Conservation (phyloP, 2,888 invertebrate genomes). For the Tryphoninae sp. region DNA sequence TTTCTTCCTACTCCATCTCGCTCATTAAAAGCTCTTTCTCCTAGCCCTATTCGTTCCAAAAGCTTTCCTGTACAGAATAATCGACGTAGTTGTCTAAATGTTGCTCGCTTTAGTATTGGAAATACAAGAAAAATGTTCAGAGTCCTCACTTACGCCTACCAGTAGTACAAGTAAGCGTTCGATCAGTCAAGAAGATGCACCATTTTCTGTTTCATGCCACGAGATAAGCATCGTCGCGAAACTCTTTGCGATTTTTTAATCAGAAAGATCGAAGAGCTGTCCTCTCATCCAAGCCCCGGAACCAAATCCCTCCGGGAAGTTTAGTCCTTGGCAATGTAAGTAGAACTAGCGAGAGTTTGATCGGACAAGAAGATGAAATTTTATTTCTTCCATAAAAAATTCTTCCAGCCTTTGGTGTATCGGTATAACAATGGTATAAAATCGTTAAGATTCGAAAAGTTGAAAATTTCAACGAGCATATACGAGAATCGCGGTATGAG, state of each 20-base stretch:
- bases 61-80: neutral
- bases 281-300: neutral
- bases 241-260: neutral
- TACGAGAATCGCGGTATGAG: constrained; percentile 25
- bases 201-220: neutral
- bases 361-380: constrained; percentile 6
- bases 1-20: constrained; percentile 51
- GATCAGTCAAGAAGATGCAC: neutral
- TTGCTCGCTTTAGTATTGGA: neutral
- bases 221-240: neutral
- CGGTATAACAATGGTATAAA: neutral
- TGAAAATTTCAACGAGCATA: neutral
- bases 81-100: neutral
- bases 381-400: neutral
- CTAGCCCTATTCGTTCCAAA: neutral
- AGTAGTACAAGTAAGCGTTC: neutral
- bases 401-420: neutral
- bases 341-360: constrained; percentile 17
- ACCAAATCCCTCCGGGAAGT: neutral
- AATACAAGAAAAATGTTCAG: neutral
- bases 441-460: neutral
- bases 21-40: constrained; percentile 27
- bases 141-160: neutral
- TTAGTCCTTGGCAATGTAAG: neutral
- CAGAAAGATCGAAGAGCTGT: neutral